These are phyloP conservation scores for Aleiodes alternator DNA, from an alignment of 2,888 invertebrate species.

Conservation along the genomic window DNA sequence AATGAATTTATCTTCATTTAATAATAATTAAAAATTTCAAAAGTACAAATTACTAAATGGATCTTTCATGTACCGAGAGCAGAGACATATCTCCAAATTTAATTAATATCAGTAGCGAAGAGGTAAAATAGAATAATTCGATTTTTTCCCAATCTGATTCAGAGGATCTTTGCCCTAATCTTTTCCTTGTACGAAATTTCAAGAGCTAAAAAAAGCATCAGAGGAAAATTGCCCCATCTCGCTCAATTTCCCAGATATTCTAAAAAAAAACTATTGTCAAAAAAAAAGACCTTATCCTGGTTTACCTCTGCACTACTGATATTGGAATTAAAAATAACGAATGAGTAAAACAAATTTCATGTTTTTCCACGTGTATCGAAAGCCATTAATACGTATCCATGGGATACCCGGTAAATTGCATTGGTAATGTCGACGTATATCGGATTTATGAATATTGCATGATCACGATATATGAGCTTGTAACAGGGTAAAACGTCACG, in stretches of 20 bases:
- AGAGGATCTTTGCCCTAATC: too few species aligned
- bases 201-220: too few species aligned
- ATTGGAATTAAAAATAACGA: neutral
- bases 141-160: too few species aligned
- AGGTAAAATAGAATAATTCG: too few species aligned
- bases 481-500: slow-evolving; percentile 30
- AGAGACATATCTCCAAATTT: too few species aligned
- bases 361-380: slow-evolving; percentile 22
- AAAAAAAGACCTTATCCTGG: too few species aligned
- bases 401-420: slow-evolving; percentile 57
- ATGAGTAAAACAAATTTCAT: slow-evolving; percentile 6
- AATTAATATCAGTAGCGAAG: too few species aligned
- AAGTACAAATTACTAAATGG: neutral
- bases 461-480: slow-evolving; percentile 39
- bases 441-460: slow-evolving; percentile 66
- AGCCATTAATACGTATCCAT: slow-evolving; percentile 28
- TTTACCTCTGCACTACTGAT: neutral
- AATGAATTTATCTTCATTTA: slow-evolving; percentile 23
- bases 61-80: too few species aligned
- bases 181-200: too few species aligned
- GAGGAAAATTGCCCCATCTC: too few species aligned
- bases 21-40: neutral
- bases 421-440: slow-evolving; percentile 64
- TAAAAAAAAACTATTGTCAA: too few species aligned
- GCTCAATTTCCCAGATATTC: too few species aligned